Base-by-base conservation (phyloP, 2,113 vertebrate genomes). In the Scalopus aquaticus region DNA sequence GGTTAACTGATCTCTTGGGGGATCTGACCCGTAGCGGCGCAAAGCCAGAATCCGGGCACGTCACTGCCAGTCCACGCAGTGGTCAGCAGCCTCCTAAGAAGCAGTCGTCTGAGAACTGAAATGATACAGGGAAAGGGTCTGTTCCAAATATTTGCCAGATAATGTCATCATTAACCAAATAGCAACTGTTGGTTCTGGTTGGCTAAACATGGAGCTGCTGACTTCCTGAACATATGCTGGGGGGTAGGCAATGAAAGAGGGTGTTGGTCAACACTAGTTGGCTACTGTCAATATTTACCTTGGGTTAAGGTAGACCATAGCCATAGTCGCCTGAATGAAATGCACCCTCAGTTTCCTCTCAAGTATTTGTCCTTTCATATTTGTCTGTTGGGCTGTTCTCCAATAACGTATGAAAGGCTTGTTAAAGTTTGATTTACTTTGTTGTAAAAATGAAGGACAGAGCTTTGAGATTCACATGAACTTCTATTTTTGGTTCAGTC, bases 181-280 rank as follows among this genome's bases (percentile, higher is more conserved):
- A 96, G 96, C 94, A 85, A 64, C 96, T 64, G 24, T 49, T 76
- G 91, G 94, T 62, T 73, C 19, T 46, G 93, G 73, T 49, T 6
- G 88, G 85, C 39, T 16, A 20, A 32, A 69, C 69, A 58, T 0
- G 10, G 62, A 39, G 19, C 86, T 82, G 78, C 54, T 2, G 10
- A 93, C 83, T 93, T 95, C 96, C 96, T 80, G 96, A 86, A 76
- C 86, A 95, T 65, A 91, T 88, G 91, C 83, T 84, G 37, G 67
- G 37, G n/a, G 8, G 24, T 24, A 37, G 87, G 93, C 80, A 30
- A 4, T 67, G 90, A 73, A 24, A 9, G 6, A 22, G 67, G 81
- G n/a, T 73, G 65, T 54, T 20, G 83, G 58, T 89, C 56, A n/a
- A 22, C 74, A 79, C 20, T 73, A 16, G 30, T 35, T 72, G 78